A percentile compares a stretch with the other conserved stretches of the same genome.
These are phyloP conservation scores for Tryphoninae sp. DNA, from an alignment of 2,888 invertebrate species.

Conservation along the genomic window DNA sequence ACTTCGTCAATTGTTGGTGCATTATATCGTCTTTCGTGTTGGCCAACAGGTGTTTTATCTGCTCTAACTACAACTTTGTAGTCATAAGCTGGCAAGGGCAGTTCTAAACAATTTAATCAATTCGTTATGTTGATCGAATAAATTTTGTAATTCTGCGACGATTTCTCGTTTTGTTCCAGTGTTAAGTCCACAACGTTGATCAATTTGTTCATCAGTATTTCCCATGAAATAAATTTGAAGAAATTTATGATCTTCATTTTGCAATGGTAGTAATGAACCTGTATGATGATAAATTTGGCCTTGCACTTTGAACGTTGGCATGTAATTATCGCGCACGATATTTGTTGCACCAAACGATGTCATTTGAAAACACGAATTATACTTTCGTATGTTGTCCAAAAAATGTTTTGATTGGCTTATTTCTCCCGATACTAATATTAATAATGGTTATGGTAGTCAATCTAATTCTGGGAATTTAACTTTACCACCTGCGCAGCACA, in stretches of 20 bases:
- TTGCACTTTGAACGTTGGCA: constrained; percentile 54
- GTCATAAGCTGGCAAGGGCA: too few species aligned
- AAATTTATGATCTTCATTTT: constrained; percentile 47
- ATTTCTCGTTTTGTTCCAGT: too few species aligned
- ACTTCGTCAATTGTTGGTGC: constrained; percentile 70
- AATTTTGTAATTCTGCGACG: too few species aligned
- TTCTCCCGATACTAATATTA: constrained; percentile 34
- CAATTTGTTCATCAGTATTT: too few species aligned
- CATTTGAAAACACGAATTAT: constrained; percentile 67
- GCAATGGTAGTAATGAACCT: constrained; percentile 52
- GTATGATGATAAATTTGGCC: constrained; percentile 56
- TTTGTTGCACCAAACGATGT: constrained; percentile 61
- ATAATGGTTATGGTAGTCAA: constrained; percentile 76
- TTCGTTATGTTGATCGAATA: too few species aligned
- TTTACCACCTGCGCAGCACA: constrained; percentile 79
- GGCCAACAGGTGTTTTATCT: constrained; percentile 69
- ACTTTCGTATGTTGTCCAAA: constrained; percentile 60
- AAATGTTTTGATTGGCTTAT: constrained; percentile 58
- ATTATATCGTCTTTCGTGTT: constrained; percentile 71
- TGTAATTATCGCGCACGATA: constrained; percentile 44
- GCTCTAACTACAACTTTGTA: constrained; percentile 67
- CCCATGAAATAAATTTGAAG: constrained; percentile 70
- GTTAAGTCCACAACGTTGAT: too few species aligned
- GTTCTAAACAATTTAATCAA: too few species aligned
- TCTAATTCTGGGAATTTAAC: constrained; percentile 76